A percentile compares a stretch with the other conserved stretches of the same genome.
phyloP scores from a whole-genome alignment of 1,140 invertebrate genomes.

The Parasteatoda tepidariorum region DNA sequence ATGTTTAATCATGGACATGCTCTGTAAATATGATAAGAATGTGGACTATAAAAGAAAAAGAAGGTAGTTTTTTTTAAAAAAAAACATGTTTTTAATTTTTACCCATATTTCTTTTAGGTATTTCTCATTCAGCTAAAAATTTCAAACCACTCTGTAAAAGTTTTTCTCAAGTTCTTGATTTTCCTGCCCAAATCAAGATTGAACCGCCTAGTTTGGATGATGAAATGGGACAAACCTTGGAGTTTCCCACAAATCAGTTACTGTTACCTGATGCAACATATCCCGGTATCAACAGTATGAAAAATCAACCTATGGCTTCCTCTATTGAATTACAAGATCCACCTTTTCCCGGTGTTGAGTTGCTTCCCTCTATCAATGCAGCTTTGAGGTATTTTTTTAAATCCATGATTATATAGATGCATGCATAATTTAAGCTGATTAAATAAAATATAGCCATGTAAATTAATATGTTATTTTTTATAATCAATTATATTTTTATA shows the following conservation, averaged over 20 bases:
- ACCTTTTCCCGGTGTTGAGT: slow-evolving; percentile 4
- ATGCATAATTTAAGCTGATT: too few species aligned
- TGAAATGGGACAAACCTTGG: not conserved
- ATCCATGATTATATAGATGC: too few species aligned
- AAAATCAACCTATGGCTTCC: not conserved
- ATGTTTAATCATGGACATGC: too few species aligned
- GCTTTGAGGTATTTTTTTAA: not conserved
- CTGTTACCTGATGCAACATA: not conserved
- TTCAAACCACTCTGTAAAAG: not conserved
- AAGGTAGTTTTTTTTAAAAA: too few species aligned
- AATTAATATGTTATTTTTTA: too few species aligned
- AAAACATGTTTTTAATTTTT: not conserved
- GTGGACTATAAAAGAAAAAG: too few species aligned
- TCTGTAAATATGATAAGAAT: too few species aligned
- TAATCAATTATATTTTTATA: too few species aligned
- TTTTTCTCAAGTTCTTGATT: not conserved
- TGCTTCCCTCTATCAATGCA: slow-evolving; percentile 13
- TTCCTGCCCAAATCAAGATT: not conserved
- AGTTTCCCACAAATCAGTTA: not conserved
- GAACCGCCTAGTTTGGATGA: not conserved
- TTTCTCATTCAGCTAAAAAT: not conserved
- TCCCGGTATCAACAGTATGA: not conserved
- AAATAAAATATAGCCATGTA: too few species aligned
- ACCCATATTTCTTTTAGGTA: not conserved
- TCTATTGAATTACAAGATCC: not conserved